Base-by-base conservation (phyloP, 2,888 invertebrate genomes). In the Acrobasis suavella region DNA sequence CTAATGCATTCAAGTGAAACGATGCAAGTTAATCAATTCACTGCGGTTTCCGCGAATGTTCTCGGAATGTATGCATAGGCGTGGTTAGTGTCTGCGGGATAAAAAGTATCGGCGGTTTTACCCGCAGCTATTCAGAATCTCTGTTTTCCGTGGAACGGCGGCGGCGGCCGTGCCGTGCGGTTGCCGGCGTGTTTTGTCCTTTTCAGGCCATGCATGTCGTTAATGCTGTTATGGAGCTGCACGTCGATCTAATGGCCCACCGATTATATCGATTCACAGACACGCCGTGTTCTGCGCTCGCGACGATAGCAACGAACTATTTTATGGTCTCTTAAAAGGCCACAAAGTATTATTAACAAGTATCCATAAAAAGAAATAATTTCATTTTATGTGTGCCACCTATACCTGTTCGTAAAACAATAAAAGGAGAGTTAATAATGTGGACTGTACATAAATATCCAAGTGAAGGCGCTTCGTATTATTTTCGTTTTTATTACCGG, bases 401-500 rank as follows among this genome's bases (percentile, higher is more conserved):
- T 65, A 50, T 70, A 67, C 67, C 68, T 72, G 70, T 71, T 69
- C 70, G 69, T 68, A 73, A 74, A 77, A 75, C 79, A 81, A 85
- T 83, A 84, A 83, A 82, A 83, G 73, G 73, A 65, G 72, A 78
- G 78, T 81, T 85, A 86, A 83, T 87, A 85, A 80, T 77, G 78
- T 75, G 75, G 77, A 76, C 74, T 74, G 79, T 78, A 78, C 80
- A 86, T 86, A 85, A 87, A 87, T 85, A 84, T 85, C 79, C 72
- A 74, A 75, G 73, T 70, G 75, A 72, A 80, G 80, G 76, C 77
- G 77, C 73, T 82, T 74, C 78, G 80, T 84, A 86, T 87, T 86
- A 86, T 88, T 87, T 88, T 84, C 83, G 72, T 88, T 88, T n/a
- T 88, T 88, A 89, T 87, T 87, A 84, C 83, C 79, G 76, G 73